These are phyloP conservation scores for Pterostichus niger DNA, from an alignment of 2,888 invertebrate species.

Conservation along the genomic window DNA sequence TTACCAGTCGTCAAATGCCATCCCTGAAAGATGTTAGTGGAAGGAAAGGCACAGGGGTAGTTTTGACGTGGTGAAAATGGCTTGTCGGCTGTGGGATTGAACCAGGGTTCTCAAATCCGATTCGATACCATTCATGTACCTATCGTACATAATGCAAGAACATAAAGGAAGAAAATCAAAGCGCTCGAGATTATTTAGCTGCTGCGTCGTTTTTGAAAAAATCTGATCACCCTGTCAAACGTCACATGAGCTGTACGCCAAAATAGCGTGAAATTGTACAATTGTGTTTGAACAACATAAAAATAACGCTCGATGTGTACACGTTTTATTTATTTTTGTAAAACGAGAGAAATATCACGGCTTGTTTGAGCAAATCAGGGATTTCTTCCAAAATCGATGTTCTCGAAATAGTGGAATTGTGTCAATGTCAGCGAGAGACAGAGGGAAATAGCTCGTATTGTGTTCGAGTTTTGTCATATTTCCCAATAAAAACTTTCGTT, in stretches of 20 bases:
- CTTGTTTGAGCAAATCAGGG: conserved; percentile 48
- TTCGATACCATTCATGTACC: too few species aligned
- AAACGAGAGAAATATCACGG: conserved; percentile 33
- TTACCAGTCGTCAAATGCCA: too few species aligned
- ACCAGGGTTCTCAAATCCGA: too few species aligned
- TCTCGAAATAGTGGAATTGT: conserved; percentile 44
- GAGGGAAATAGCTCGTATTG: conserved; percentile 13
- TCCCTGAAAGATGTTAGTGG: too few species aligned
- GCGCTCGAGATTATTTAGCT: too few species aligned
- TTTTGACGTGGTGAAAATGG: too few species aligned
- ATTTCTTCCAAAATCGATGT: conserved; percentile 37
- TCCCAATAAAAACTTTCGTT: conserved; percentile 42
- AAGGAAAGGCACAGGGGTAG: too few species aligned
- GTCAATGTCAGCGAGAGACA: conserved; percentile 16
- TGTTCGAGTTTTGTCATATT: conserved; percentile 9
- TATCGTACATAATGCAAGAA: too few species aligned
- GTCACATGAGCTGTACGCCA: not conserved
- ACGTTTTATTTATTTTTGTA: conserved; percentile 42
- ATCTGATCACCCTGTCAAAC: too few species aligned
- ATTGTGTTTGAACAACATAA: conserved; percentile 38
- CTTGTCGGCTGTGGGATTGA: too few species aligned
- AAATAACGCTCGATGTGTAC: conserved; percentile 30
- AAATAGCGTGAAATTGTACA: conserved; percentile 21
- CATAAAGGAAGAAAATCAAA: too few species aligned
- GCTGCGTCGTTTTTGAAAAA: too few species aligned